Conservation (phyloP, 2,113 vertebrate species). For the Orthonyx spaldingii region DNA sequence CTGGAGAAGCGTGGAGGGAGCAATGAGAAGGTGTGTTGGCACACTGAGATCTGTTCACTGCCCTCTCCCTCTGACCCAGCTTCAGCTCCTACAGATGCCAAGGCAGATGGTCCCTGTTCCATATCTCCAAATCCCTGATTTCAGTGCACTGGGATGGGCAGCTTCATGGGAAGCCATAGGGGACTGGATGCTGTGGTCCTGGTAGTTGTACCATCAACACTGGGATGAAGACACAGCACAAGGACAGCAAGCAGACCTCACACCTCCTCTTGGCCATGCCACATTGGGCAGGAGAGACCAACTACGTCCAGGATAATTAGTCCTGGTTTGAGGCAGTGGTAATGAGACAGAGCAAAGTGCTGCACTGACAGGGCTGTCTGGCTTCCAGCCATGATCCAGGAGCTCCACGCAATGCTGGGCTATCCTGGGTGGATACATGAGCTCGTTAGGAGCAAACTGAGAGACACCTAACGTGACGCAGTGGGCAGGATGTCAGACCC, state of each 20-base stretch:
- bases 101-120: not conserved
- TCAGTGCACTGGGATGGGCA: not conserved
- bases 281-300: not conserved
- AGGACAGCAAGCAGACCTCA: not conserved
- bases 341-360: not conserved
- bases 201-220: accelerated
- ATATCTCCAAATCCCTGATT: not conserved
- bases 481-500: not conserved
- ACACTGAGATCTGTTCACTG: accelerated
- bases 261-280: not conserved
- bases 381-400: not conserved
- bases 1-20: accelerated
- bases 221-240: not conserved
- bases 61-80: not conserved
- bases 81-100: not conserved
- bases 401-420: accelerated
- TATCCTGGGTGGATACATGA: not conserved
- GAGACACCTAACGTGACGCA: not conserved
- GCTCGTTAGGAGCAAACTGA: not conserved
- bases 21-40: not conserved
- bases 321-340: not conserved
- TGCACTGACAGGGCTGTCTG: not conserved
- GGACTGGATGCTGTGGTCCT: not conserved
- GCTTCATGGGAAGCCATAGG: not conserved
- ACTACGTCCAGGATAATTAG: not conserved